phyloP scores from a whole-genome alignment of 2,113 vertebrate genomes.

The Syngnathus scovelli region DNA sequence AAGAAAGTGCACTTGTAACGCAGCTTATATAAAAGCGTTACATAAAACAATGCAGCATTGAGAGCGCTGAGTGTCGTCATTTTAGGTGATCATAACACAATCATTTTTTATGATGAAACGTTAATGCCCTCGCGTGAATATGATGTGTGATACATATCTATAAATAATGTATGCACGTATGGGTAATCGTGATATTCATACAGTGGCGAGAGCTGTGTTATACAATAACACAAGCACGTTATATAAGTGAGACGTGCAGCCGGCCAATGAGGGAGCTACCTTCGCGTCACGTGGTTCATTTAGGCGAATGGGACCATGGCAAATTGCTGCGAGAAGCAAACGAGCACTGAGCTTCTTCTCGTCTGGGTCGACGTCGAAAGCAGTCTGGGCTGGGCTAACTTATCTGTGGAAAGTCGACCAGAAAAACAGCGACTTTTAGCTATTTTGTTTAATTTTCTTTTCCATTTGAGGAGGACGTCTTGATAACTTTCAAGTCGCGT shows the following conservation, averaged over 20 bases:
- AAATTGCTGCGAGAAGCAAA: conserved; percentile 1
- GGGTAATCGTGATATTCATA: not conserved
- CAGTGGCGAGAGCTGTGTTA: conserved; percentile 38
- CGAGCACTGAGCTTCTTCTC: conserved; percentile 17
- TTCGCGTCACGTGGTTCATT: conserved; percentile 37
- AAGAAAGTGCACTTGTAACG: not conserved
- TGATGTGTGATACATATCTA: not conserved
- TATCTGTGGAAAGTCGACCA: conserved; percentile 27
- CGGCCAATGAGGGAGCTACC: conserved; percentile 32
- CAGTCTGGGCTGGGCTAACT: not conserved
- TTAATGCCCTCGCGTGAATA: not conserved
- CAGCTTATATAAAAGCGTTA: conserved; percentile 5
- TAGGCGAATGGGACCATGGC: conserved; percentile 6
- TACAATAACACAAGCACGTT: conserved; percentile 61
- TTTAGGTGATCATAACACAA: not conserved
- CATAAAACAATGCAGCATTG: not conserved
- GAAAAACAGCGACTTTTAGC: not conserved
- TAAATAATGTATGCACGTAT: conserved; percentile 4
- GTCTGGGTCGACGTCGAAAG: not conserved
- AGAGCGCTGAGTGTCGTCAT: not conserved
- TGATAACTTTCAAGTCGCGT: not conserved
- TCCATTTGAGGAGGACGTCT: not conserved
- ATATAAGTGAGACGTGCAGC: conserved; percentile 69
- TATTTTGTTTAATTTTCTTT: not conserved
- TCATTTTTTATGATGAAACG: not conserved